Conservation (phyloP, 1,140 invertebrate species). For the Panagrolaimus sp. region DNA sequence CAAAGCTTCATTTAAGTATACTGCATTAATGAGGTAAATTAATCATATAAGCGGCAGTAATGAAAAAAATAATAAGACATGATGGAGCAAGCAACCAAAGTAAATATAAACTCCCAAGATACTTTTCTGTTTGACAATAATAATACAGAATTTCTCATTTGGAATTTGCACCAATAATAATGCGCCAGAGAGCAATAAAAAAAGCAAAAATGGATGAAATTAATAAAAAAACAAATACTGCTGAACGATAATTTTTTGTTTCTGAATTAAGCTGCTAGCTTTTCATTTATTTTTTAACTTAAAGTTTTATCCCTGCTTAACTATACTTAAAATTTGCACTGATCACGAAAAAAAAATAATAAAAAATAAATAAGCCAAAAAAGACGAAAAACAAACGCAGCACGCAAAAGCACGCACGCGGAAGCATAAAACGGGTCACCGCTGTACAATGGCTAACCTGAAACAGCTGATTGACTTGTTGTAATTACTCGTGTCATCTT, state of each 20-base stretch:
- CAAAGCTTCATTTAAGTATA: neutral
- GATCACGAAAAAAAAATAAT: neutral
- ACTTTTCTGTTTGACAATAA: neutral
- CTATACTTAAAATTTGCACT: neutral
- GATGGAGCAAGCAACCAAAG: too few species aligned
- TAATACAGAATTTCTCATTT: neutral
- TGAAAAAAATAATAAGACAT: too few species aligned
- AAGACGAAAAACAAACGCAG: neutral
- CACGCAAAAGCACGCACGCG: too few species aligned
- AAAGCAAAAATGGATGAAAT: neutral
- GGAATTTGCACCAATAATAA: neutral
- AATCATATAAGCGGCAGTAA: neutral
- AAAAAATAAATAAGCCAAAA: neutral
- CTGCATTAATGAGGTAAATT: neutral
- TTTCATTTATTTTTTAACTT: too few species aligned
- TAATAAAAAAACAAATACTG: neutral
- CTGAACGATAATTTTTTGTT: too few species aligned
- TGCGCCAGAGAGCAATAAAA: neutral
- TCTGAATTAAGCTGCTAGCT: too few species aligned
- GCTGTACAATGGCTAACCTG: constrained; percentile 25
- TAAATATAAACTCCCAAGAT: too few species aligned
- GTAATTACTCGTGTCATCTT: constrained; percentile 53
- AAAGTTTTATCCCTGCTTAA: too few species aligned
- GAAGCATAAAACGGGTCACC: too few species aligned
- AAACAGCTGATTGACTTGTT: constrained; percentile 45